phyloP scores from a whole-genome alignment of 2,113 vertebrate genomes.

The Bambusicola thoracicus region DNA sequence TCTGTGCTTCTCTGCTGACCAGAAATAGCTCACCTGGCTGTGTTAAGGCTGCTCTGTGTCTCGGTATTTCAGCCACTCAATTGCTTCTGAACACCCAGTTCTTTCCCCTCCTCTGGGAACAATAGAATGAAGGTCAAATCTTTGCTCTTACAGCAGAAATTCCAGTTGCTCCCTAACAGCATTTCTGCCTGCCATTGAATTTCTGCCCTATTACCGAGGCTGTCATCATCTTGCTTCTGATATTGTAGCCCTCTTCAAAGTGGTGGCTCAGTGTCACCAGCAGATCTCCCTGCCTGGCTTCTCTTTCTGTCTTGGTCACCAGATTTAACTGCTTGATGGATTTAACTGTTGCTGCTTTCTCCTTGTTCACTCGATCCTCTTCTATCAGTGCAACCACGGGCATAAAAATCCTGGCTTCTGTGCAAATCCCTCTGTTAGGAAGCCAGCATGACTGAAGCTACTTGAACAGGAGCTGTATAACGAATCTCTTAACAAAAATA shows the following conservation, averaged over 20 bases:
- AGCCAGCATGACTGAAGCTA: background rate
- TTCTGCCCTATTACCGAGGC: background rate
- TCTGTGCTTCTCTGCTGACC: background rate
- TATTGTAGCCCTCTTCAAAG: background rate
- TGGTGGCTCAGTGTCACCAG: background rate
- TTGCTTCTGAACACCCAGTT: background rate
- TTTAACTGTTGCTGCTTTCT: background rate
- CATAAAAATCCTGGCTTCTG: background rate
- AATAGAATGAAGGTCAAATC: background rate
- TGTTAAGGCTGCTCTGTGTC: background rate
- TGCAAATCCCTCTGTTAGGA: background rate
- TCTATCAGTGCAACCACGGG: background rate
- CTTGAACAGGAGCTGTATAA: background rate
- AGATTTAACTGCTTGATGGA: slow-evolving; percentile 5
- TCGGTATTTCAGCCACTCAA: background rate
- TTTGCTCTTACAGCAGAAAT: background rate
- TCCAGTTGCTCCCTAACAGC: background rate
- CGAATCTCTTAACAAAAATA: background rate
- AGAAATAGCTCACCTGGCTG: background rate
- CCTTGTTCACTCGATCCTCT: background rate
- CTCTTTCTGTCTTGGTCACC: background rate
- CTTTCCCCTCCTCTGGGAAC: background rate
- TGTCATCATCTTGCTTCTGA: background rate
- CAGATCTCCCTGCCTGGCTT: background rate
- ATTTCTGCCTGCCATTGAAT: background rate